A percentile compares a stretch with the other conserved stretches of the same genome.
These are phyloP conservation scores for Diogma glabrata DNA, from an alignment of 2,888 invertebrate species.

Conservation along the genomic window DNA sequence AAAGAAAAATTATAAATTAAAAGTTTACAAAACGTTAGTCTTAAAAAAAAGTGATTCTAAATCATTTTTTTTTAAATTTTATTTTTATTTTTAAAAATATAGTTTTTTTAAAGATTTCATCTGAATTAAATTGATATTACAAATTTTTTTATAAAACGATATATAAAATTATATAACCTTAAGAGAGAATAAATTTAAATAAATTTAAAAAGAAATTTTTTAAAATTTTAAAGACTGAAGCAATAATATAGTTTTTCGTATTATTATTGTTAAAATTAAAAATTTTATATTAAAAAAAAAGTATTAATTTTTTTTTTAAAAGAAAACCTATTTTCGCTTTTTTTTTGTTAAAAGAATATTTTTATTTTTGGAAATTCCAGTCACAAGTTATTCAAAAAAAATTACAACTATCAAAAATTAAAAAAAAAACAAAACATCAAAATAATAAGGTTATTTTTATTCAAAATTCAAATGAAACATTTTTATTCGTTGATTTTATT, in stretches of 20 bases:
- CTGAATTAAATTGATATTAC: conserved; percentile 2
- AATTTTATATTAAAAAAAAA: conserved; percentile 9
- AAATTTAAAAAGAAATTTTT: too few relatives aligned
- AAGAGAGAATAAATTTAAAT: conserved; percentile 1
- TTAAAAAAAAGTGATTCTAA: conserved; percentile 6
- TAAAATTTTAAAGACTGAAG: conserved; percentile 9
- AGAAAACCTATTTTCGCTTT: too few relatives aligned
- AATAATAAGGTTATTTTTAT: too few relatives aligned
- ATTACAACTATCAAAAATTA: too few relatives aligned
- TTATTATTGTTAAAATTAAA: conserved; percentile 9
- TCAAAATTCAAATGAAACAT: too few relatives aligned
- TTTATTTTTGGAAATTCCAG: too few relatives aligned
- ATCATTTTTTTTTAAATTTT: conserved; percentile 4
- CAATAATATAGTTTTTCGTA: conserved; percentile 8
- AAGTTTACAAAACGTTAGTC: conserved; percentile 9
- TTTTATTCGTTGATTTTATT: too few relatives aligned
- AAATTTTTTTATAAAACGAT: conserved; percentile 7
- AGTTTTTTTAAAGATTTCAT: background rate
- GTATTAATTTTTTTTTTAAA: too few relatives aligned
- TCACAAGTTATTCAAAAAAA: too few relatives aligned
- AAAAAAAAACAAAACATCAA: too few relatives aligned
- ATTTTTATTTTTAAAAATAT: conserved; percentile 2
- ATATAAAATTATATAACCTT: background rate
- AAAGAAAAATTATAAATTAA: conserved; percentile 8
- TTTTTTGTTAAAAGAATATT: too few relatives aligned